These are phyloP conservation scores for Erethizon dorsatum DNA, from an alignment of 2,797 vertebrate species.

Conservation along the genomic window DNA sequence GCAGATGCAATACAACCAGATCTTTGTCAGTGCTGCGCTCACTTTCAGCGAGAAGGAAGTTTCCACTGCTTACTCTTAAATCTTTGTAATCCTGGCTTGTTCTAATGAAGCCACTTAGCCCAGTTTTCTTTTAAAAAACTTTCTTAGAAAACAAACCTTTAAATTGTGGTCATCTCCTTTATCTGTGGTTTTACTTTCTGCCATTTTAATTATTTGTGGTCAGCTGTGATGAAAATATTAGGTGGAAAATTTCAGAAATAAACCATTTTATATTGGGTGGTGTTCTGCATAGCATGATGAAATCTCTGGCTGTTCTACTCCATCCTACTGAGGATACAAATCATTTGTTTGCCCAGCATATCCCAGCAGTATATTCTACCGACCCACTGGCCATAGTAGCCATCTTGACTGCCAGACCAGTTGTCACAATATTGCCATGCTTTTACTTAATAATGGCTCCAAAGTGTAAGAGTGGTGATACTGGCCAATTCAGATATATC, in stretches of 20 bases:
- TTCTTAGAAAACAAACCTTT: not conserved
- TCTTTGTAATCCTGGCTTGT: not conserved
- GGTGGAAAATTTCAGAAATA: not conserved
- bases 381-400: not conserved
- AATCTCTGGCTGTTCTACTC: not conserved
- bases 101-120: not conserved
- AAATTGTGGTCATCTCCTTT: not conserved
- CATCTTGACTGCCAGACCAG: not conserved
- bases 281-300: not conserved
- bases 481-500: not conserved
- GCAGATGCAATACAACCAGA: too few species aligned
- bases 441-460: not conserved
- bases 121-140: not conserved
- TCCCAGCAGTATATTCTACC: not conserved
- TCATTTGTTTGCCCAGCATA: not conserved
- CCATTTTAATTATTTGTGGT: not conserved
- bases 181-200: not conserved
- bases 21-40: too few species aligned
- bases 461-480: not conserved
- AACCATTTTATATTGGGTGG: not conserved
- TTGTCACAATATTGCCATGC: too few species aligned
- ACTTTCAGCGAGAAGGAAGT: not conserved
- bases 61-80: not conserved
- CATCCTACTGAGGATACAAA: not conserved
- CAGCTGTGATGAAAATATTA: not conserved